Conservation (phyloP, 2,888 invertebrate species). For the Himalopsyche kuldschensis region DNA sequence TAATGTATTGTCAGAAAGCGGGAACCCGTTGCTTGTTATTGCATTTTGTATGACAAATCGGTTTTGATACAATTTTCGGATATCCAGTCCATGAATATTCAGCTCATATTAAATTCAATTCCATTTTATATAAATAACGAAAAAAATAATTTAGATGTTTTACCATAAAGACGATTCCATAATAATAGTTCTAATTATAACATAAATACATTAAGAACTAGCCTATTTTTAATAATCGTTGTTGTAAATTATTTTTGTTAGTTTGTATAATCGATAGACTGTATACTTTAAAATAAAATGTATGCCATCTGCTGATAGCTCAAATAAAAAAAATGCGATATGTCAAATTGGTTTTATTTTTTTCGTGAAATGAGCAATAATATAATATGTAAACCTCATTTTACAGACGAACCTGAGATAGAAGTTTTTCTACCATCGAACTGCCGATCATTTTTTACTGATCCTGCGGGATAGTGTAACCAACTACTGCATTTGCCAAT, state of each 20-base stretch:
- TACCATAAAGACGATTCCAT: not conserved
- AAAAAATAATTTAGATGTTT: not conserved
- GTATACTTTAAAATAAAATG: constrained; percentile 35
- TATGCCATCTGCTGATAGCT: constrained; percentile 35
- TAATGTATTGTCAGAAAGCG: too few species aligned
- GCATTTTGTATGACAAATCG: too few species aligned
- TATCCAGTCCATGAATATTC: not conserved
- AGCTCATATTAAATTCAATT: not conserved
- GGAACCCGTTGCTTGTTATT: too few species aligned
- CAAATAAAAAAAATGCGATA: constrained; percentile 24
- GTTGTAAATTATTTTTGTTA: constrained; percentile 41
- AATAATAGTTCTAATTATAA: not conserved
- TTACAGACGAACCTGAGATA: too few species aligned
- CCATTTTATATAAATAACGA: not conserved
- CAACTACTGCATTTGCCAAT: too few species aligned
- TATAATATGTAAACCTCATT: too few species aligned
- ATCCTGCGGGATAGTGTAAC: too few species aligned
- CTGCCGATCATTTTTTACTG: too few species aligned
- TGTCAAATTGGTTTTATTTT: not conserved
- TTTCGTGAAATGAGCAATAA: too few species aligned
- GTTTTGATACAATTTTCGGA: not conserved
- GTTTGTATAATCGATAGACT: constrained; percentile 39
- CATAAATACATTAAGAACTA: constrained; percentile 9
- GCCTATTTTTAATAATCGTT: constrained; percentile 34
- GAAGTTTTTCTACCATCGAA: too few species aligned